Evolutionary conservation across 2,888 invertebrate species (phyloP).

Genomic region (Andrena praecox): DNA sequence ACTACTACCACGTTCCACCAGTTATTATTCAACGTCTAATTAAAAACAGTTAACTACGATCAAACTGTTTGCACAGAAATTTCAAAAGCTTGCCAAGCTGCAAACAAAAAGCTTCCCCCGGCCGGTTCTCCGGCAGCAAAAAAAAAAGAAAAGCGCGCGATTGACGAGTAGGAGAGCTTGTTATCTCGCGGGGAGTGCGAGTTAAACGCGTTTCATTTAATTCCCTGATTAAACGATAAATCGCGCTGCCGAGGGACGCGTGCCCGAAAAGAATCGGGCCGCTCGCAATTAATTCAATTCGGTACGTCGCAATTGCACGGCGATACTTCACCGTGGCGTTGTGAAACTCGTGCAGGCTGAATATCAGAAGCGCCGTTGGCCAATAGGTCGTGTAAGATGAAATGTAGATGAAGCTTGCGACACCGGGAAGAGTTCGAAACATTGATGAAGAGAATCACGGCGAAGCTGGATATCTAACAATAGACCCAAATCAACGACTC

Average conservation of each 20-base stretch:
- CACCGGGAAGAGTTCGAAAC: constrained; percentile 40
- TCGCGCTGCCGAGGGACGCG: constrained; percentile 6
- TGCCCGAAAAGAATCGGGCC: constrained; percentile 17
- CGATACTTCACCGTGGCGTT: constrained; percentile 33
- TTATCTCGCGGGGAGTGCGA: background rate
- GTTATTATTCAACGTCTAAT: too few relatives aligned
- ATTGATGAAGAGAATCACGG: constrained; percentile 40
- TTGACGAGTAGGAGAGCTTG: background rate
- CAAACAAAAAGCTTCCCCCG: background rate
- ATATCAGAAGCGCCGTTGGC: constrained; percentile 51
- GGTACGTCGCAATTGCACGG: constrained; percentile 4
- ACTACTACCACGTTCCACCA: too few relatives aligned
- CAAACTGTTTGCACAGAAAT: too few relatives aligned
- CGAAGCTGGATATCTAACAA: background rate
- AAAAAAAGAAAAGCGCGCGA: background rate
- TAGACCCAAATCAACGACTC: background rate
- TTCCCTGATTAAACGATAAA: constrained; percentile 17
- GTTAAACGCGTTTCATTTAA: constrained; percentile 12
- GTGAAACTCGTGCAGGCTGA: constrained; percentile 54
- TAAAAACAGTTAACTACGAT: too few relatives aligned
- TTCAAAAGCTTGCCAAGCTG: background rate
- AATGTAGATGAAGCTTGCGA: constrained; percentile 63
- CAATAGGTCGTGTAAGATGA: constrained; percentile 64
- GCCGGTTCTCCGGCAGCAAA: background rate
- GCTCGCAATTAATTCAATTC: constrained; percentile 38